Evolutionary conservation across 2,113 vertebrate species (phyloP).

Genomic region (Amblyornis subalaris): DNA sequence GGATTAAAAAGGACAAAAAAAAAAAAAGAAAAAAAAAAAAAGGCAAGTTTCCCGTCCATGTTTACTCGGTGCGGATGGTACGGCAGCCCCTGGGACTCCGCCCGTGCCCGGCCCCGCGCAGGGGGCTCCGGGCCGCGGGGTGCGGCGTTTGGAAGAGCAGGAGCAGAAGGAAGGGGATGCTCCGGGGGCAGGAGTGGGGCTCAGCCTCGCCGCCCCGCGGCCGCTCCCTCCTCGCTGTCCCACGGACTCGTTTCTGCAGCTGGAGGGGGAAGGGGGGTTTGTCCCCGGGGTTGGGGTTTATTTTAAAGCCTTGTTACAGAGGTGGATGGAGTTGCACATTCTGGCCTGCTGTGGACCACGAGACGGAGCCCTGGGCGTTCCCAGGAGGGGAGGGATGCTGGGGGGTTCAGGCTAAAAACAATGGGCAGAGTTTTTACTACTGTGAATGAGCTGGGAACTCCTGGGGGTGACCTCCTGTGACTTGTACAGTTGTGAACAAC

Average conservation of each 20-base stretch:
- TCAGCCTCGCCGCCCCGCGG: not conserved
- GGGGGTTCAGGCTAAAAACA: not conserved
- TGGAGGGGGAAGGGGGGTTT: no score
- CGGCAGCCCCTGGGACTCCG: no score
- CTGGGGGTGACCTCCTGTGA: constrained; percentile 57
- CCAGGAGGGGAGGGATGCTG: not conserved
- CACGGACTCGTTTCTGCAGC: not conserved
- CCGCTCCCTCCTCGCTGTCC: not conserved
- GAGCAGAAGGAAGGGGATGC: not conserved
- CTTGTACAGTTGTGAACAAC: constrained; percentile 84
- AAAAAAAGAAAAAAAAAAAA: not conserved
- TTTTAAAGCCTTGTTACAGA: not conserved
- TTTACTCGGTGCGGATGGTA: constrained; percentile 35
- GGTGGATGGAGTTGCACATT: constrained; percentile 28
- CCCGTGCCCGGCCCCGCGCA: no score
- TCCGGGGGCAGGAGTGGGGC: not conserved
- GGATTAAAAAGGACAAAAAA: not conserved
- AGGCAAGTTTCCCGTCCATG: constrained; percentile 46
- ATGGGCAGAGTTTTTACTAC: constrained; percentile 70
- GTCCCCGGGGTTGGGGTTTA: not conserved
- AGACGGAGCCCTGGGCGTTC: not conserved
- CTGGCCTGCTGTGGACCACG: not conserved
- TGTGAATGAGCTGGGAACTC: constrained; percentile 65
- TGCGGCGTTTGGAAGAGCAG: no score
- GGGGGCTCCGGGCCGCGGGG: no score